Evolutionary conservation across 2,888 invertebrate genomes (phyloP).

Genomic region (Acrocera orbiculus): DNA sequence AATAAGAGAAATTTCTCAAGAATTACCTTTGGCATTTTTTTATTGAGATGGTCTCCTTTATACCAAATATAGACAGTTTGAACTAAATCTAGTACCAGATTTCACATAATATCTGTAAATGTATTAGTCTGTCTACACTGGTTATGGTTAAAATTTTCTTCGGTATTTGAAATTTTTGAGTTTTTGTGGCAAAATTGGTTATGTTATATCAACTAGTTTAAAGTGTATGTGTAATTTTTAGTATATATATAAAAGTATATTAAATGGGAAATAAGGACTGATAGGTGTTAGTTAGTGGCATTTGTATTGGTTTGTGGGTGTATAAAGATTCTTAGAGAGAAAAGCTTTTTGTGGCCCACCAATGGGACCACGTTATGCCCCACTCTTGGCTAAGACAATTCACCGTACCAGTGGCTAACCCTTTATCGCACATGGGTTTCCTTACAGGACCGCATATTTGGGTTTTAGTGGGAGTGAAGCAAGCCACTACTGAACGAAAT

Average conservation of each 20-base stretch:
- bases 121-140: too few species aligned
- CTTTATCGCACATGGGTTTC: conserved; percentile 34
- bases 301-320: conserved; percentile 9
- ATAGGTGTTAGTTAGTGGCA: conserved; percentile 7
- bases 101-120: too few species aligned
- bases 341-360: conserved; percentile 34
- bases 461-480: conserved; percentile 31
- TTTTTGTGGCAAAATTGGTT: conserved; percentile 12
- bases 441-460: conserved; percentile 35
- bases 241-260: conserved; percentile 8
- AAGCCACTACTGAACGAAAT: conserved; percentile 30
- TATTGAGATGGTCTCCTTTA: too few species aligned
- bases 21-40: too few species aligned
- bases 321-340: conserved; percentile 18
- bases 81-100: too few species aligned
- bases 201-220: conserved; percentile 11
- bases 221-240: conserved; percentile 10
- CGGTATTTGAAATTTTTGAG: conserved; percentile 10
- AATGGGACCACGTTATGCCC: conserved; percentile 33
- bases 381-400: conserved; percentile 15
- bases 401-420: conserved; percentile 33
- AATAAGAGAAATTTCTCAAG: too few species aligned
- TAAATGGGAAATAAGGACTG: conserved; percentile 3
- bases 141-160: too few species aligned
- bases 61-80: too few species aligned